Evolutionary conservation across 2,888 invertebrate genomes (phyloP).

Genomic region (Microdon myrmicae): DNA sequence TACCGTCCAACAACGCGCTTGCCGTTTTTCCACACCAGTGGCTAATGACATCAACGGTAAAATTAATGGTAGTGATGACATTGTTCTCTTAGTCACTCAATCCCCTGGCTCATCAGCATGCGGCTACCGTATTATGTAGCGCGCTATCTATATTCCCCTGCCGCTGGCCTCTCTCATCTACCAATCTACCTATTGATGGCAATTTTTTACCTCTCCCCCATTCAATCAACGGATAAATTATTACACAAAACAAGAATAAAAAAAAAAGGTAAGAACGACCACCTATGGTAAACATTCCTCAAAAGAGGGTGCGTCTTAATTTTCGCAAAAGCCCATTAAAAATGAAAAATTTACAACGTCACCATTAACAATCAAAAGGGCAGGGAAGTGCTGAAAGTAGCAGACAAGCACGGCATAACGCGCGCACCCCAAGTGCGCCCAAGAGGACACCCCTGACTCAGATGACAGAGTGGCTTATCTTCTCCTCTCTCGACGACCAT

Average conservation of each 20-base stretch:
- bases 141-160: too few species aligned
- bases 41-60: slow-evolving; percentile 36
- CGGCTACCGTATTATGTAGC: too few species aligned
- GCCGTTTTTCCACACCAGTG: too few species aligned
- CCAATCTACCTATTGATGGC: slow-evolving; percentile 24
- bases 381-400: slow-evolving; percentile 2
- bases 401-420: background rate
- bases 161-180: background rate
- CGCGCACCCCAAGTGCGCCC: background rate
- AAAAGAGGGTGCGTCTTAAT: too few species aligned
- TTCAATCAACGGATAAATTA: slow-evolving; percentile 47
- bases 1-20: too few species aligned
- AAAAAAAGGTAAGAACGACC: slow-evolving; percentile 12
- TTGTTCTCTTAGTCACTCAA: slow-evolving; percentile 28
- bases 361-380: slow-evolving; percentile 13
- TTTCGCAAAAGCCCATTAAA: slow-evolving; percentile 46
- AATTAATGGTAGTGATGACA: slow-evolving; percentile 33
- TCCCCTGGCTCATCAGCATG: too few species aligned
- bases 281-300: too few species aligned
- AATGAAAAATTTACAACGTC: slow-evolving; percentile 47
- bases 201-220: slow-evolving; percentile 27
- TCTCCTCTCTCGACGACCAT: slow-evolving; percentile 11
- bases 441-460: slow-evolving; percentile 1
- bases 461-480: slow-evolving; percentile 20
- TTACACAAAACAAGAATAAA: slow-evolving; percentile 12